Evolutionary conservation across 2,113 vertebrate species (phyloP).

Genomic region (Leuciscus idus): DNA sequence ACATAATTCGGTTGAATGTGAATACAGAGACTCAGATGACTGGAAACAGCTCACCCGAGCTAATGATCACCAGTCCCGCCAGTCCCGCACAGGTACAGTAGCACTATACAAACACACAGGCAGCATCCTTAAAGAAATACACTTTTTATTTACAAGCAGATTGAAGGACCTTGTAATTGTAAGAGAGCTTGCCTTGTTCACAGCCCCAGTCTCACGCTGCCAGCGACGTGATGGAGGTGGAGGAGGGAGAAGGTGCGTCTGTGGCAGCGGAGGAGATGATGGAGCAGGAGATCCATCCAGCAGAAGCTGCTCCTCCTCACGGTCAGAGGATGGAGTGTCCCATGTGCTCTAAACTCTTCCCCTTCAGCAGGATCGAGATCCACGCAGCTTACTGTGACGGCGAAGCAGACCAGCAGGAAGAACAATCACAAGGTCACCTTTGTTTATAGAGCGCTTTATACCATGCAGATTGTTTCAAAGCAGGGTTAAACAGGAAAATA

Average conservation of each 20-base stretch:
- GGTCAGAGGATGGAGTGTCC: constrained; percentile 78
- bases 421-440: constrained; percentile 37
- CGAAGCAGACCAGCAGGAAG: constrained; percentile 47
- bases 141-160: background rate
- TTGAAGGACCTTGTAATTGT: background rate
- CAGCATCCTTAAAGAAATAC: background rate
- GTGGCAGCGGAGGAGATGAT: constrained; percentile 35
- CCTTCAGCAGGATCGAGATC: constrained; percentile 77
- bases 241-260: constrained; percentile 3
- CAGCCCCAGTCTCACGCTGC: constrained; percentile 8
- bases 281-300: constrained; percentile 40
- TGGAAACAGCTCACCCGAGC: constrained; percentile 58
- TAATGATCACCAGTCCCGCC: constrained; percentile 54
- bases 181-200: background rate
- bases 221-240: constrained; percentile 58
- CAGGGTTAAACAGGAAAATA: too few species aligned
- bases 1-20: background rate
- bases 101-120: background rate
- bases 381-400: constrained; percentile 92
- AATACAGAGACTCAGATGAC: constrained; percentile 82
- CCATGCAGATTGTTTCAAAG: too few species aligned
- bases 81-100: constrained; percentile 37
- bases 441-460: background rate
- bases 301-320: background rate
- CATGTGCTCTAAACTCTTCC: constrained; percentile 82